A percentile compares a stretch with the other conserved stretches of the same genome.
Evolutionary conservation across 1,140 invertebrate genomes (phyloP).

Genomic region (Trypoxylus dichotomus): DNA sequence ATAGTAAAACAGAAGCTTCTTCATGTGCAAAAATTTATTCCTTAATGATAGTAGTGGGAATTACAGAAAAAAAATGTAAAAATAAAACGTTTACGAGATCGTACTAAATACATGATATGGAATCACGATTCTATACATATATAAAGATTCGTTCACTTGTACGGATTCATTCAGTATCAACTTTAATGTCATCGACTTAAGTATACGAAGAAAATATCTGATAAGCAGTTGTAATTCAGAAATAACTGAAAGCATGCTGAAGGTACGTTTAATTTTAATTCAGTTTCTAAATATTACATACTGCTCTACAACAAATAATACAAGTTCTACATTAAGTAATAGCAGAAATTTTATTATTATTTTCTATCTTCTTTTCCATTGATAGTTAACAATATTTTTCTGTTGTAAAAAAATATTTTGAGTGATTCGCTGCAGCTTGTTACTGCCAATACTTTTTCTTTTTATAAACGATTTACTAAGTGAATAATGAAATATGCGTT

Average conservation of each 20-base stretch:
- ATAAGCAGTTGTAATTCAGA: background rate
- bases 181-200: background rate
- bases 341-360: too few relatives aligned
- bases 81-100: slow-evolving; percentile 21
- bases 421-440: too few relatives aligned
- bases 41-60: background rate
- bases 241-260: slow-evolving; percentile 1
- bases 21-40: slow-evolving; percentile 24
- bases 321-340: too few relatives aligned
- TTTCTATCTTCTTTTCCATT: background rate
- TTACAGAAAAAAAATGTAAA: slow-evolving; percentile 9
- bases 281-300: background rate
- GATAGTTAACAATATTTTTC: too few relatives aligned
- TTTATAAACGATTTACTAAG: too few relatives aligned
- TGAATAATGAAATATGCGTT: too few relatives aligned
- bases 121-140: slow-evolving; percentile 30
- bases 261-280: slow-evolving; percentile 3
- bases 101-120: slow-evolving; percentile 29
- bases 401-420: too few relatives aligned
- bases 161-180: slow-evolving; percentile 13
- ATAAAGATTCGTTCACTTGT: slow-evolving; percentile 4
- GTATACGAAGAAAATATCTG: background rate
- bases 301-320: too few relatives aligned
- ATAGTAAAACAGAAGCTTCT: slow-evolving; percentile 8
- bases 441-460: too few relatives aligned